phyloP scores from a whole-genome alignment of 2,113 vertebrate genomes.

The Oncorhynchus kisutch region DNA sequence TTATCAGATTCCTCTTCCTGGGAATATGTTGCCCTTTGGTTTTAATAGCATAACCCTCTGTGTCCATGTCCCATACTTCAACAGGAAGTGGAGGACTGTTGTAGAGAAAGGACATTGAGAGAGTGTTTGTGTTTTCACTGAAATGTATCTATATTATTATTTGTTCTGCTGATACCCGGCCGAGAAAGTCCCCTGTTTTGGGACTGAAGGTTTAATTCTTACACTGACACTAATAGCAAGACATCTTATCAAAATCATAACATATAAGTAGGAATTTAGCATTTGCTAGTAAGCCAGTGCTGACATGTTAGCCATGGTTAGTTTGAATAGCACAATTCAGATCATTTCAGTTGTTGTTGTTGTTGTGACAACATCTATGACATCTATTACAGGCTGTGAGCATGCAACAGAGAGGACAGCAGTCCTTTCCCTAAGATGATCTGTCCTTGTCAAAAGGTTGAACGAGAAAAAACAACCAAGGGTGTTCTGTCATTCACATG shows the following conservation, averaged over 20 bases:
- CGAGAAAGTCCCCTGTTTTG: background rate
- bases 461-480: background rate
- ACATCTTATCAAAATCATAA: no score
- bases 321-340: background rate
- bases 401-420: no score
- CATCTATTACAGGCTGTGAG: no score
- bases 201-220: background rate
- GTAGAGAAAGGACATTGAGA: slow-evolving; percentile 60
- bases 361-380: no score
- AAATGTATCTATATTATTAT: background rate
- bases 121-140: slow-evolving; percentile 52
- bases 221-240: no score
- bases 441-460: background rate
- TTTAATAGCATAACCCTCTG: slow-evolving; percentile 66
- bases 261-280: background rate
- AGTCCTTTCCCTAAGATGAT: no score
- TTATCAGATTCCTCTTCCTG: slow-evolving; percentile 48
- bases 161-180: background rate
- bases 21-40: slow-evolving; percentile 75
- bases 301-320: background rate
- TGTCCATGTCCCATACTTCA: slow-evolving; percentile 65
- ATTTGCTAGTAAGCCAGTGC: background rate
- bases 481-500: slow-evolving; percentile 18
- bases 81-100: slow-evolving; percentile 69
- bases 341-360: no score